Base-by-base conservation (phyloP, 1,140 invertebrate species). In the Sipha flava region DNA sequence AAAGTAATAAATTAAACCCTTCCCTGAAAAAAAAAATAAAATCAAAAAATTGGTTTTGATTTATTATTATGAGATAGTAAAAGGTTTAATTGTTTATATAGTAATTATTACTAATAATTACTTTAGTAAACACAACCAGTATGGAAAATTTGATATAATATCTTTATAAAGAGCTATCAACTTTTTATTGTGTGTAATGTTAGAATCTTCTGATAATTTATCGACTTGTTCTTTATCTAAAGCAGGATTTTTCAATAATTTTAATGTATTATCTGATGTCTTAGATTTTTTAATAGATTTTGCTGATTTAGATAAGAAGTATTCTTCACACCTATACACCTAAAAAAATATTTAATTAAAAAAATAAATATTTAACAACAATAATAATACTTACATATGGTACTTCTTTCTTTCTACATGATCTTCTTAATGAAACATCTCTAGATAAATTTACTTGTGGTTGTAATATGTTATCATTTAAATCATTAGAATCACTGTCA, bases 1-100 rank as follows among this genome's bases (percentile, higher is more conserved):
- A 93, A 0, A 97, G 84, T 43, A 98, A 84, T 40, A 98, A 86
- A 84, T 92, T 97, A 83, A 93, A 96, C 40, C 93, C 93, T 89
- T 96, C 91, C 84, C 94, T 94, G 80, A 88, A 82, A 81, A 68
- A 59, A 59, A 59, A 40, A 4, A 40, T 40, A 10, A 40, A 40
- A 26, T 16, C 6, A 18, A 26, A 29, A 2, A 18, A 66, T 23
- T 40, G 1, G n/a, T n/a, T 9, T 31, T 66, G 7, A 66, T 4
- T 26, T 2, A 66, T 40, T 23, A 26, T 31, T 26, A 26, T 68
- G 1, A 68, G 10, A 9, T 12, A 18, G 12, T 26, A 1, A 57
- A 26, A 57, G 18, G 1, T 21, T 10, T 12, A 12, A 3, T 1
- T 12, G 10, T 6, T 4, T 40, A 40, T 40, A 40, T 6, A 4